Conservation (phyloP, 2,113 vertebrate genomes). For the Alectura lathami region DNA sequence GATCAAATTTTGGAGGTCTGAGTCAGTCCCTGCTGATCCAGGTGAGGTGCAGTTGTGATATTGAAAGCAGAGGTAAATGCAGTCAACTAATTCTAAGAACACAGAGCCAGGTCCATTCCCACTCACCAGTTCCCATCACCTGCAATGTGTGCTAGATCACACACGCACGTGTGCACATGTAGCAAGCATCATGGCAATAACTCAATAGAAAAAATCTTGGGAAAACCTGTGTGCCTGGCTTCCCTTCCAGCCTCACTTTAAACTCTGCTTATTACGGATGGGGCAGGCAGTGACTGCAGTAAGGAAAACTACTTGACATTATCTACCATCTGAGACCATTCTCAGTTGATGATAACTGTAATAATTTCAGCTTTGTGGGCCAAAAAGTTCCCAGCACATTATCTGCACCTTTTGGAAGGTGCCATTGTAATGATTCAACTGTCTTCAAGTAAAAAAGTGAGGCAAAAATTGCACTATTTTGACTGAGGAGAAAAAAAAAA, state of each 20-base stretch:
- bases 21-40: neutral
- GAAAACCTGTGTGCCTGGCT: neutral
- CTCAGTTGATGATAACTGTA: neutral
- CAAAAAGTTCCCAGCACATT: neutral
- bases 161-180: neutral
- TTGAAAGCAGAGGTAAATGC: neutral
- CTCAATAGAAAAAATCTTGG: neutral
- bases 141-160: neutral
- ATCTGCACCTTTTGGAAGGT: neutral
- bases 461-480: neutral
- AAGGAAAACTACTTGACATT: neutral
- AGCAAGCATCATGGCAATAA: neutral
- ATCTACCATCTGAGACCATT: neutral
- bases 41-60: neutral
- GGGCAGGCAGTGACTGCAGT: neutral
- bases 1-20: neutral
- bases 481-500: fast-evolving
- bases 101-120: neutral
- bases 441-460: neutral
- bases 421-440: neutral
- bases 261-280: neutral
- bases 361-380: neutral
- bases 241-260: neutral
- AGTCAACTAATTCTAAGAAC: too few relatives aligned
- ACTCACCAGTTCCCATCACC: neutral